Evolutionary conservation across 2,797 vertebrate genomes (phyloP).

Genomic region (Carduelis carduelis): DNA sequence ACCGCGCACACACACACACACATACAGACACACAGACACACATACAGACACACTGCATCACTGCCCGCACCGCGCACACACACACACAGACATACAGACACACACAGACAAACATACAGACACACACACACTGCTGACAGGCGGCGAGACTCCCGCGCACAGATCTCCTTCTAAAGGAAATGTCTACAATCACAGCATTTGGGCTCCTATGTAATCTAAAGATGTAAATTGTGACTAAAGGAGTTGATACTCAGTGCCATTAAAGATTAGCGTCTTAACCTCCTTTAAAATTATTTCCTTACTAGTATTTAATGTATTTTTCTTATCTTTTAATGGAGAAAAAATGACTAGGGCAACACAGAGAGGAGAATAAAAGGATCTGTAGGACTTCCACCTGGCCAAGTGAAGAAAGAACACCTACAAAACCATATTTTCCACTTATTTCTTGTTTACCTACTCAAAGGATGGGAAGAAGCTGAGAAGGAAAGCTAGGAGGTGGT

Average conservation of each 20-base stretch:
- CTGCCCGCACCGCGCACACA: too few relatives aligned
- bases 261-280: neutral
- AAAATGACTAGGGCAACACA: neutral
- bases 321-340: neutral
- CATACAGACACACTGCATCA: neutral
- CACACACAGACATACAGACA: too few relatives aligned
- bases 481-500: neutral
- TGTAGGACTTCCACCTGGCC: neutral
- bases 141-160: fast-evolving
- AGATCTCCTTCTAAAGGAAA: neutral
- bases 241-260: fast-evolving
- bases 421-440: neutral
- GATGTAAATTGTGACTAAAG: neutral
- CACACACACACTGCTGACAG: neutral
- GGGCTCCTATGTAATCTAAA: neutral
- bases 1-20: too few relatives aligned
- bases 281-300: neutral
- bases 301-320: neutral
- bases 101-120: too few relatives aligned
- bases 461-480: neutral
- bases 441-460: neutral
- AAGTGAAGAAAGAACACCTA: neutral
- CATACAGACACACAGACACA: too few relatives aligned
- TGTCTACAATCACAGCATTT: neutral
- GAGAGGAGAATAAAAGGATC: neutral